Evolutionary conservation across 2,797 vertebrate species (phyloP).

Genomic region (Chelon labrosus): DNA sequence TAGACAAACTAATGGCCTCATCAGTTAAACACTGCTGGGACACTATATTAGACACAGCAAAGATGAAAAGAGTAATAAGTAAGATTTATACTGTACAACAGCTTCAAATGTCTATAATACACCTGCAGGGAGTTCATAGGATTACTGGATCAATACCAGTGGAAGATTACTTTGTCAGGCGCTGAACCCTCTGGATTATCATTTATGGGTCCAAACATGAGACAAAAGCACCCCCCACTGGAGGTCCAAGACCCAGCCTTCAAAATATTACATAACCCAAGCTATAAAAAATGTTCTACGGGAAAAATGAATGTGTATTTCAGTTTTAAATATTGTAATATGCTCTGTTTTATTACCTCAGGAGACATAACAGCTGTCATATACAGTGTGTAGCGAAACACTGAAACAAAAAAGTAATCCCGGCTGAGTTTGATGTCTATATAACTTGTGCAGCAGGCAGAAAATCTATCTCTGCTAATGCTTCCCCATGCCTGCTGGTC

Average conservation of each 20-base stretch:
- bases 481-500: conserved; percentile 14
- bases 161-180: conserved; percentile 23
- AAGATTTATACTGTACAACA: conserved; percentile 31
- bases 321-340: not conserved
- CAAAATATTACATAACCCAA: conserved; percentile 11
- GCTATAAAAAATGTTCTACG: not conserved
- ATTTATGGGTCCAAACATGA: conserved; percentile 16
- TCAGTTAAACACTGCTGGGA: conserved; percentile 26
- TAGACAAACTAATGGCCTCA: conserved; percentile 10
- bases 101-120: conserved; percentile 13
- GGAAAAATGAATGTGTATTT: not conserved
- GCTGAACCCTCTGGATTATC: conserved; percentile 32
- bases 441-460: conserved; percentile 25
- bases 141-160: conserved; percentile 43
- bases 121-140: conserved; percentile 32
- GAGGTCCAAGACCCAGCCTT: conserved; percentile 7
- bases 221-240: conserved; percentile 55
- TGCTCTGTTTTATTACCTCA: too few relatives aligned
- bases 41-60: conserved; percentile 12
- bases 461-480: conserved; percentile 44
- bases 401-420: not conserved
- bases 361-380: not conserved
- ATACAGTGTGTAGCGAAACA: not conserved
- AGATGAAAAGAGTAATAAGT: conserved; percentile 27
- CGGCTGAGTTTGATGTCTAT: conserved; percentile 15